Percentiles rank a stretch among this genome's conserved stretches.
These are phyloP conservation scores for Ctenopoma kingsleyae DNA, from an alignment of 2,797 vertebrate genomes.

Conservation along the genomic window DNA sequence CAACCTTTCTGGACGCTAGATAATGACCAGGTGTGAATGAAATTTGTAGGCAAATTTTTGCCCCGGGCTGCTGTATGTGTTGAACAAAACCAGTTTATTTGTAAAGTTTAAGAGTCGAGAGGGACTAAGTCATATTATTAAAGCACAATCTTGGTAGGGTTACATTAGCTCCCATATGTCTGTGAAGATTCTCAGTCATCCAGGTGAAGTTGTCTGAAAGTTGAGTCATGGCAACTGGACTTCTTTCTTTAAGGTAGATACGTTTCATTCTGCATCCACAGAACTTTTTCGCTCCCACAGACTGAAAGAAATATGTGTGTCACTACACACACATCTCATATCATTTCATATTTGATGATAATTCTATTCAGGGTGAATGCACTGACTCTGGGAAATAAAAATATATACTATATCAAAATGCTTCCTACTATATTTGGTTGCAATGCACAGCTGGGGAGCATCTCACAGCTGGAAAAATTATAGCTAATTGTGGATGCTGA, in stretches of 20 bases:
- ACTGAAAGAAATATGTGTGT: neutral
- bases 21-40: conserved; percentile 67
- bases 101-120: conserved; percentile 50
- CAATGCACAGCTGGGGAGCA: neutral
- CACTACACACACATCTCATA: neutral
- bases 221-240: no score
- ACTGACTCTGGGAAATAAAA: neutral
- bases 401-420: neutral
- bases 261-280: no score
- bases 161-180: conserved; percentile 1
- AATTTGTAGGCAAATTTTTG: conserved; percentile 54
- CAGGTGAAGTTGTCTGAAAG: no score
- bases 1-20: conserved; percentile 63
- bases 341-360: neutral
- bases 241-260: no score
- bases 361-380: neutral
- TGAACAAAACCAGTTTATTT: conserved; percentile 51
- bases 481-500: conserved; percentile 11
- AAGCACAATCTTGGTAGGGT: conserved; percentile 35
- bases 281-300: no score
- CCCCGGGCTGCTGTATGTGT: conserved; percentile 36
- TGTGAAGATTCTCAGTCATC: no score
- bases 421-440: neutral
- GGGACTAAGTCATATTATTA: conserved; percentile 47
- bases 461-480: neutral